Evolutionary conservation across 2,113 vertebrate genomes (phyloP).

Genomic region (Manacus vitellinus): DNA sequence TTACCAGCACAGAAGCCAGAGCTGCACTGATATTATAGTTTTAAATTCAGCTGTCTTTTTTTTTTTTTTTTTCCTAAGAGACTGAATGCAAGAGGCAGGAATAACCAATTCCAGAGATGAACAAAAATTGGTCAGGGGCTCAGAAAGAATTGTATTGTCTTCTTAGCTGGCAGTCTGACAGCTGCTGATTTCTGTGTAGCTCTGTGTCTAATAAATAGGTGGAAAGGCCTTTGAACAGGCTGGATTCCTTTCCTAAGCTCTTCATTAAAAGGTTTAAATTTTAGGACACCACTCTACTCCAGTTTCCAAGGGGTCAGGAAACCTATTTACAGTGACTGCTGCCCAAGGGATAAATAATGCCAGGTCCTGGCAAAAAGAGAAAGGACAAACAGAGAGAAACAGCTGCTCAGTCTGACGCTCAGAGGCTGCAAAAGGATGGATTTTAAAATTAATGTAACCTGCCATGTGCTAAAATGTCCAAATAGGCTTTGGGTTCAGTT

Average conservation of each 20-base stretch:
- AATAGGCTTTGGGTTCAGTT: not conserved
- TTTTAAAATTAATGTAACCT: not conserved
- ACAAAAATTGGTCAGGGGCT: constrained; percentile 8
- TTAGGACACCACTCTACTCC: not conserved
- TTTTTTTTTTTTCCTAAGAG: not conserved
- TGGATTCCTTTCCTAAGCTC: not conserved
- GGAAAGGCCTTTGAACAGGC: constrained; percentile 8
- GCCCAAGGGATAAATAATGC: constrained; percentile 6
- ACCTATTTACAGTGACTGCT: not conserved
- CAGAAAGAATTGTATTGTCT: not conserved
- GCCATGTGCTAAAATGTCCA: not conserved
- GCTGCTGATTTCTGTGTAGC: not conserved
- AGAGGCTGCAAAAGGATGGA: not conserved
- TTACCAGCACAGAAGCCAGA: constrained; percentile 34
- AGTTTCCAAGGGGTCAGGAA: not conserved
- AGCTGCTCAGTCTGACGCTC: not conserved
- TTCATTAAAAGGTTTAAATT: constrained; percentile 31
- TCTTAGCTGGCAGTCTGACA: constrained; percentile 18
- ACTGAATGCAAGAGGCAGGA: not conserved
- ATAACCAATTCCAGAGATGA: not conserved
- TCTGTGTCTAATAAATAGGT: constrained; percentile 17
- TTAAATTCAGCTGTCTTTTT: constrained; percentile 3
- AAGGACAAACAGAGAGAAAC: not conserved
- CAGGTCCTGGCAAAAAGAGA: not conserved
- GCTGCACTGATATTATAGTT: constrained; percentile 44